Evolutionary conservation across 2,113 vertebrate species (phyloP), one percentile per base, ranked within the genome.

Genomic region (Bucco capensis): DNA sequence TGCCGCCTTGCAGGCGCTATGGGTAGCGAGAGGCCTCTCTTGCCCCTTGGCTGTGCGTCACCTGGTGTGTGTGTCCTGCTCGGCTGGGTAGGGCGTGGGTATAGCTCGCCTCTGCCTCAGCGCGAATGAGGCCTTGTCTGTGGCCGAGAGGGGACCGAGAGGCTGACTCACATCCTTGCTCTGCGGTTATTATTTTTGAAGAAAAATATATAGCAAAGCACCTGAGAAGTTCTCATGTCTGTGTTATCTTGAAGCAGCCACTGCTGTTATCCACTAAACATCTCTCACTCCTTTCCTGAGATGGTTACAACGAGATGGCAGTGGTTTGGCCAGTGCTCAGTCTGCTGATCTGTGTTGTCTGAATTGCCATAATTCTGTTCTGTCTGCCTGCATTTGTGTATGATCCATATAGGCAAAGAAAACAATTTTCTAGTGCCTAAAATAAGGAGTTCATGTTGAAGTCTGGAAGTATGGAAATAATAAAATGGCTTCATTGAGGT

Each of bases 201-300:
- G 9, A 0, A 5, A 19, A 44, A 10, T 1, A 1, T 1, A 19
- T 8, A 3, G 51, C 5, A 3, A 1, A 4, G 27, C 1, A n/a
- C 15, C 0, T 10, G 1, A 2, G 21, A 4, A 10, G 8, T 1
- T 19, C 12, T 6, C 5, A 5, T 2, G 3, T 9, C 16, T 3
- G 15, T 7, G 24, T 30, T 4, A 8, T 10, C 19, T 12, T 19
- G 12, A 19, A 38, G 19, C 11, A 8, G 2, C 18, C 27, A 0
- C 30, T 4, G 37, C 9, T 25, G 16, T 4, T 17, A 16, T 2
- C 38, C 9, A 0, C 6, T 8, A 2, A 2, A 3, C 9, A 1
- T 1, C 0, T 19, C 27, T 27, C 10, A 6, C 30, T 0, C 10
- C 8, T 9, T 17, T 5, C 14, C 7, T 3, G 40, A 12, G n/a